A percentile compares a stretch with the other conserved stretches of the same genome.
phyloP scores from a whole-genome alignment of 2,888 invertebrate genomes.

The Agriopis aurantiaria region DNA sequence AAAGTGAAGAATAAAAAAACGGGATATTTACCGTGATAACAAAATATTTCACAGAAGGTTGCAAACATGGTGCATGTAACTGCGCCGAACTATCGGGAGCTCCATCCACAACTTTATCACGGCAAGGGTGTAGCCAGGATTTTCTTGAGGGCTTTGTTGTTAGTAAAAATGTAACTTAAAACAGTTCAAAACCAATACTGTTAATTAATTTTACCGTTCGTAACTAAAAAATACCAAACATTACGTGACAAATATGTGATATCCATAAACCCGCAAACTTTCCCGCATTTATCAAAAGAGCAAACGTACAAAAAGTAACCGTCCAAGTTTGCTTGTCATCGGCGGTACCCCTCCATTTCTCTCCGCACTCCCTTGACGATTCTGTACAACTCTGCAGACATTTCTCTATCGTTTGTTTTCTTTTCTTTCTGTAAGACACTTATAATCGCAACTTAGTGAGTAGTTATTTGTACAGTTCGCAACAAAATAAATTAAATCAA shows the following conservation, averaged over 20 bases:
- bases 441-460: slow-evolving; percentile 8
- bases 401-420: slow-evolving; percentile 21
- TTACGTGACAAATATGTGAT: slow-evolving; percentile 13
- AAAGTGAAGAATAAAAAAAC: too few species aligned
- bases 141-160: too few species aligned
- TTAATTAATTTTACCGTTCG: not conserved
- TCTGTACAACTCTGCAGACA: slow-evolving; percentile 29
- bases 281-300: slow-evolving; percentile 21
- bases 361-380: slow-evolving; percentile 32
- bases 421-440: slow-evolving; percentile 21
- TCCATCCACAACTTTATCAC: too few species aligned
- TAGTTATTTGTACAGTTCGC: slow-evolving; percentile 8
- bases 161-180: not conserved
- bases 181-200: not conserved
- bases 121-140: too few species aligned
- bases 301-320: slow-evolving; percentile 13
- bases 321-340: slow-evolving; percentile 20
- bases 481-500: not conserved
- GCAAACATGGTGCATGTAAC: too few species aligned
- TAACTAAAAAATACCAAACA: not conserved
- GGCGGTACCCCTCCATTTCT: slow-evolving; percentile 34
- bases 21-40: too few species aligned
- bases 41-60: too few species aligned
- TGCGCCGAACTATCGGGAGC: too few species aligned
- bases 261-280: slow-evolving; percentile 20